A percentile compares a stretch with the other conserved stretches of the same genome.
phyloP scores from a whole-genome alignment of 2,888 invertebrate species.

The Drosophila atripex region DNA sequence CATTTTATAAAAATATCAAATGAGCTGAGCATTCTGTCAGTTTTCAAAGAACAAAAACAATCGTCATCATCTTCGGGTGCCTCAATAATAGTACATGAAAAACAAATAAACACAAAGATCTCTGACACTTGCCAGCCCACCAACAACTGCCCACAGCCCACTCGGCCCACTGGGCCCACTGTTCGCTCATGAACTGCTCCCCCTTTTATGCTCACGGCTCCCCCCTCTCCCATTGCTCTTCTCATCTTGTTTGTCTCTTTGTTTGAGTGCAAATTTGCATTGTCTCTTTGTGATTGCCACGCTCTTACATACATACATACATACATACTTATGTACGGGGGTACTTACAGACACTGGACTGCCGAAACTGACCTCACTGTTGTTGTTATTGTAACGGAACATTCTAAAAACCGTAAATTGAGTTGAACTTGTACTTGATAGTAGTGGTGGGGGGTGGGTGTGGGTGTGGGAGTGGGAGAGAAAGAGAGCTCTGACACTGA shows the following conservation, averaged over 20 bases:
- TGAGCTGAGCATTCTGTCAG: not conserved
- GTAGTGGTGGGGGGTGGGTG: not conserved
- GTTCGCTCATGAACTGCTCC: constrained; percentile 1
- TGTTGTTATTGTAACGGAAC: constrained; percentile 16
- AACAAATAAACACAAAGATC: constrained; percentile 25
- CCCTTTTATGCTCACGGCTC: not conserved
- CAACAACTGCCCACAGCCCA: not conserved
- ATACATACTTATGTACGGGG: not conserved
- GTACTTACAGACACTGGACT: constrained; percentile 13
- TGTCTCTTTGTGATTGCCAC: constrained; percentile 33
- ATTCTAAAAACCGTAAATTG: constrained; percentile 40
- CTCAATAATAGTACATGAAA: constrained; percentile 27
- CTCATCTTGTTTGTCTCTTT: constrained; percentile 30
- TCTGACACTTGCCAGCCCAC: constrained; percentile 9
- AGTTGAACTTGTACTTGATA: constrained; percentile 24
- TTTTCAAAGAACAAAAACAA: constrained; percentile 5
- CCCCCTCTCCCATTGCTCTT: not conserved
- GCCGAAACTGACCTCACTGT: constrained; percentile 41
- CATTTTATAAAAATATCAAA: not conserved
- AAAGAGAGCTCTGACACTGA: constrained; percentile 16
- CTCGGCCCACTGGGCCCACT: not conserved
- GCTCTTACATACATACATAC: constrained; percentile 7
- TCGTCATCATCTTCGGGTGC: constrained; percentile 18
- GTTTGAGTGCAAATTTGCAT: constrained; percentile 40
- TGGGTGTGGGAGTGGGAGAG: not conserved